A percentile compares a stretch with the other conserved stretches of the same genome.
phyloP scores from a whole-genome alignment of 2,888 invertebrate genomes.

The Ormyrus thymus region DNA sequence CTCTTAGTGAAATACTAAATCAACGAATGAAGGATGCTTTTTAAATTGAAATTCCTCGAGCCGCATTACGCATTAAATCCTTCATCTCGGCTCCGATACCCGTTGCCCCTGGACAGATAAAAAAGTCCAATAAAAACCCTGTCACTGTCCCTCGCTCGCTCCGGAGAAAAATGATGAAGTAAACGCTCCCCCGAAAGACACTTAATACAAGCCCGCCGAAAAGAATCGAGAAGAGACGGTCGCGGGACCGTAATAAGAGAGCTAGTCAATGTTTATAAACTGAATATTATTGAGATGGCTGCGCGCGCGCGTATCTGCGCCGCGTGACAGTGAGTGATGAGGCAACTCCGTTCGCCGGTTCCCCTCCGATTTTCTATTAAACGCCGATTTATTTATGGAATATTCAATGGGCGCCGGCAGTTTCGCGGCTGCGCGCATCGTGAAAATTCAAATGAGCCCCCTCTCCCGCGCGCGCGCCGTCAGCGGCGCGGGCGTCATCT shows the following conservation, averaged over 20 bases:
- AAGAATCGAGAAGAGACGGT: background rate
- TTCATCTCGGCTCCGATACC: too few species aligned
- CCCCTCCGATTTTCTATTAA: conserved; percentile 71
- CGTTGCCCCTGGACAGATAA: too few species aligned
- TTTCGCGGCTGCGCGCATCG: conserved; percentile 43
- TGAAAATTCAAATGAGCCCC: conserved; percentile 68
- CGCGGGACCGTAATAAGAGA: conserved; percentile 62
- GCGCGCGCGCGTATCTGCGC: background rate
- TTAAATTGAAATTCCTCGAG: too few species aligned
- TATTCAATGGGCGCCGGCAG: conserved; percentile 65
- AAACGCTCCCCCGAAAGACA: too few species aligned
- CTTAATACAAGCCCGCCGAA: conserved; percentile 5
- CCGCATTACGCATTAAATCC: too few species aligned
- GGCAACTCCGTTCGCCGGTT: conserved; percentile 35
- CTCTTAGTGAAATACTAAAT: too few species aligned
- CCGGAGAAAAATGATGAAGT: too few species aligned
- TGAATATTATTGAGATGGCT: conserved; percentile 71
- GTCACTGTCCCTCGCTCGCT: too few species aligned
- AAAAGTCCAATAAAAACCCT: too few species aligned
- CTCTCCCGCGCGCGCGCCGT: conserved; percentile 40
- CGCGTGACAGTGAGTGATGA: conserved; percentile 71
- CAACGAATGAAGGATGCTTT: too few species aligned
- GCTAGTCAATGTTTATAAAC: conserved; percentile 70
- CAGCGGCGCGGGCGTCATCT: background rate
- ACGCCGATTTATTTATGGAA: conserved; percentile 74